Evolutionary conservation across 1,140 invertebrate genomes (phyloP), one percentile per base, ranked within the genome.

Genomic region (Lepidurus apus): DNA sequence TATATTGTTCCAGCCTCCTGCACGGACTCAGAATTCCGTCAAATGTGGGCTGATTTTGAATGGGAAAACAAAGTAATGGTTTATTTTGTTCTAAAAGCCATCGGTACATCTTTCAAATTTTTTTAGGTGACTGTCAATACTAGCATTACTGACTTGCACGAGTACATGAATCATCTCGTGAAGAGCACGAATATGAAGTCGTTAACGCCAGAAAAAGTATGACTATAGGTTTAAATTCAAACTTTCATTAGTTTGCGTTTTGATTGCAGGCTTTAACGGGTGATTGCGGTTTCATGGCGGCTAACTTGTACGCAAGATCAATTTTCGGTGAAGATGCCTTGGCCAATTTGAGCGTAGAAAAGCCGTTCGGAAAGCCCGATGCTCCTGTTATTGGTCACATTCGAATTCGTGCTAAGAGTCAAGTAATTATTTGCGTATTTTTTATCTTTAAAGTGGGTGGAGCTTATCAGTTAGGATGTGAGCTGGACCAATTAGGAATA

Each of bases 11-110:
- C 98, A n/a, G 96, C 96, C 2, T 87, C 89, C 42, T 99, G 97
- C 85, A 96, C 91, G 43, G 97, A 99, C 85, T 90, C 91, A 0
- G 97, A 99, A 87, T 99, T 99, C 88, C 86, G 98, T 17, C 91
- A 95, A 86, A 99, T 99, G 98, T 99, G 98, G 98, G 94, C 96
- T 1, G 97, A 98, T 87, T 99, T 99, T 87, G 98, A 99, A 87
- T 99, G 98, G 98, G 98, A 99, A 88, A 99, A 99, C 87, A 99
- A 99, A 89, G 95, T 91, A 65, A 47, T 8, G 80, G 75, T 79
- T 77, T 10, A 17, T 47, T 34, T 34, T 34, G 34, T 34, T 34
- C 34, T 34, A 34, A 34, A 34, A 34, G 3, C 34, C 2, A 34
- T 3, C 34, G 34, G 3, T 79, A 73, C 73, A 77, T 74, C 75